phyloP scores from a whole-genome alignment of 2,888 invertebrate species.

The Willowsia nigromaculata region DNA sequence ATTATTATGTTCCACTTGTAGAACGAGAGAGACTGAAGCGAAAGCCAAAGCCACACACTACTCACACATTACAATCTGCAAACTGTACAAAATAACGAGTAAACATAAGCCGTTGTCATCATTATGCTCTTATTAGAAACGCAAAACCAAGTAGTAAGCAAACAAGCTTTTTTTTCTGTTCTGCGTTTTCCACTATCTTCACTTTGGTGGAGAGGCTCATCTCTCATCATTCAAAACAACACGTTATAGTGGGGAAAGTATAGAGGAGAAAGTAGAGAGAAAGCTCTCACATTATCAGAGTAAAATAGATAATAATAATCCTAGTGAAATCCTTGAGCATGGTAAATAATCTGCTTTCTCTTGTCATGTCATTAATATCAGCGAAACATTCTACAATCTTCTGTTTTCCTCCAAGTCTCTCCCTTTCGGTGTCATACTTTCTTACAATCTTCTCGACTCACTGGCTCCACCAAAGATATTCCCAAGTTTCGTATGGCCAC shows the following conservation, averaged over 20 bases:
- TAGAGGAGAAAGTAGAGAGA: neutral
- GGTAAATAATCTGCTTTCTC: conserved; percentile 33
- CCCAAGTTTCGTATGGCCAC: neutral
- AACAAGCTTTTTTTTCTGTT: neutral
- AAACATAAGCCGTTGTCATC: conserved; percentile 10
- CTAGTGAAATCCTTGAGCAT: neutral
- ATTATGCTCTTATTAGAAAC: conserved; percentile 30
- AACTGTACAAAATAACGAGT: too few relatives aligned
- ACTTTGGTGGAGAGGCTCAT: too few relatives aligned
- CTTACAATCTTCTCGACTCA: neutral
- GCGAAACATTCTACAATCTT: neutral
- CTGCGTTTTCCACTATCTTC: too few relatives aligned
- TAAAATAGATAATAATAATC: neutral
- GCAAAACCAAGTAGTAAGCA: neutral
- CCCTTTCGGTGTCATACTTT: too few relatives aligned
- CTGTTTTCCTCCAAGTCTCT: too few relatives aligned
- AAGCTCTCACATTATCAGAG: too few relatives aligned
- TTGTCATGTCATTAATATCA: conserved; percentile 33
- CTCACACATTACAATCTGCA: too few relatives aligned
- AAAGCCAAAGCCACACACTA: neutral
- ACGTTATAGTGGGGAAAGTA: neutral
- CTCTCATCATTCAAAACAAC: neutral
- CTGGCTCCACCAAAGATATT: neutral
- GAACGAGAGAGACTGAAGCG: neutral
- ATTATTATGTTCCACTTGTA: conserved; percentile 54